Base-by-base conservation (phyloP, 2,888 invertebrate genomes). In the Rhagium mordax region DNA sequence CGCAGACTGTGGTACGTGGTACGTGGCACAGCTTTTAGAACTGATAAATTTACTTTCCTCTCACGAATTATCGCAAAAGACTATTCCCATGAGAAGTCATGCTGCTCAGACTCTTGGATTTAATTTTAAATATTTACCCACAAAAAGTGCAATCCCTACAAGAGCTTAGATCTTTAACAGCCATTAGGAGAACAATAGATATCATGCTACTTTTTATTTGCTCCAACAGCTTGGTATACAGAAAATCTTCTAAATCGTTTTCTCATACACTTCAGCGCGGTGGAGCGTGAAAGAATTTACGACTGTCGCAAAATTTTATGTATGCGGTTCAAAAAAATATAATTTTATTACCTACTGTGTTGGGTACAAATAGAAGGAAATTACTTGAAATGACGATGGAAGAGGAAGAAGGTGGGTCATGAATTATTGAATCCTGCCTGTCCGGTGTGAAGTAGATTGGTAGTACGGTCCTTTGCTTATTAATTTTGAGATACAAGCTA, bases 301-400 rank as follows among this genome's bases (percentile, higher is more conserved):
- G 49, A 48, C 51, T 15, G 27, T 48, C 24, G 51, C 64, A 51
- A 64, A 64, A 51, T 64, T 64, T 27, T 64, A 51, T 51, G 51
- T 29, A 27, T 13, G 18, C 8, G 21, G 51, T 16, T 64, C n/a
- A 62, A 64, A 64, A 62, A 49, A 24, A 18, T 18, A 13, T 24
- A 10, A 29, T 21, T 64, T 64, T 51, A 51, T 64, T 15, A n/a
- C n/a, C n/a, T n/a, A 24, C 27, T 10, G 15, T 18, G 49, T 64
- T 64, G 64, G 49, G 64, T 64, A 64, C 64, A 51, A 64, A 64
- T 64, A 3, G 8, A 29, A 27, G 51, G 29, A 47, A 49, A 64
- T 49, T 24, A 18, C 10, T 10, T 20, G 21, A 47, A 20, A 48
- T n/a, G 18, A 21, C 2, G 21, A 13, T 18, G 51, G 51, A 64